Conservation (phyloP, 1,140 invertebrate species). For the Oryctes rhinoceros region DNA sequence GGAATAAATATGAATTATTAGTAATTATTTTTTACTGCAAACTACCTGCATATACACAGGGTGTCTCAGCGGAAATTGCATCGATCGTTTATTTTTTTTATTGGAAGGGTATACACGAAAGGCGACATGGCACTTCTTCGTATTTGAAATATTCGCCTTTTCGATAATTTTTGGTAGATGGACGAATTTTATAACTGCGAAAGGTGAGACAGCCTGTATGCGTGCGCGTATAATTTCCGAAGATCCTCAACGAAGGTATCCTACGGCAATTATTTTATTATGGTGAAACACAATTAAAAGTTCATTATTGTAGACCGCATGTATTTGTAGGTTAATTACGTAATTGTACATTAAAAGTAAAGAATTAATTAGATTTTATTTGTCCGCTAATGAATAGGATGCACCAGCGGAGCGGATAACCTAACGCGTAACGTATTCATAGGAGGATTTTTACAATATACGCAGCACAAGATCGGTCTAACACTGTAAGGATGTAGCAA, state of each 20-base stretch:
- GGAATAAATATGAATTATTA: too few relatives aligned
- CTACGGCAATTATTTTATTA: not conserved
- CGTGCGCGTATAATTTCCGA: not conserved
- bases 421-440: conserved; percentile 4
- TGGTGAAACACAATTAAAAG: conserved; percentile 10
- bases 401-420: not conserved
- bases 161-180: too few relatives aligned
- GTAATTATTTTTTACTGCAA: not conserved
- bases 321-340: conserved; percentile 7
- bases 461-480: not conserved
- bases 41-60: not conserved
- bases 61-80: too few relatives aligned
- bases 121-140: too few relatives aligned
- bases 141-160: too few relatives aligned
- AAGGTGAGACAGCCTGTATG: too few relatives aligned
- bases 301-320: not conserved
- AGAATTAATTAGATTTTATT: conserved; percentile 11
- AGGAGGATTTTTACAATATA: conserved; percentile 15
- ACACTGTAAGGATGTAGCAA: not conserved
- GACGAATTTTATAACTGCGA: too few relatives aligned
- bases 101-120: too few relatives aligned
- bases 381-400: conserved; percentile 14
- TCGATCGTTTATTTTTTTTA: too few relatives aligned
- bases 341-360: not conserved
- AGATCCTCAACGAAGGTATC: not conserved